phyloP scores from a whole-genome alignment of 2,888 invertebrate genomes.

The Pinctada fucata region DNA sequence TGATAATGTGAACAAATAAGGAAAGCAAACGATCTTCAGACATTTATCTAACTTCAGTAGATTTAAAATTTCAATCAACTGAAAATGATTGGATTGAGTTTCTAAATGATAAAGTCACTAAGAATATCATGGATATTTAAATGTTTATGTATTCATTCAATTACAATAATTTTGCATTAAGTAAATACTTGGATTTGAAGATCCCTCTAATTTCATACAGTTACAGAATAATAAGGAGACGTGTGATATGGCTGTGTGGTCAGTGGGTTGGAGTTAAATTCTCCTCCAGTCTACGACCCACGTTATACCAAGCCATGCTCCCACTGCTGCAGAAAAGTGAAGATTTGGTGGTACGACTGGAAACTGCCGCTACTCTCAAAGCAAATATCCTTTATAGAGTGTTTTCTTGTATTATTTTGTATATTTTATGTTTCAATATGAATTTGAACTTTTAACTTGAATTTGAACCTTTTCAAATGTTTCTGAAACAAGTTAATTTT shows the following conservation, averaged over 20 bases:
- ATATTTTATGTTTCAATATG: background rate
- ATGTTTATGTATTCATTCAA: too few species aligned
- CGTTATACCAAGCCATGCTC: constrained; percentile 84
- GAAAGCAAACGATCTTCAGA: too few species aligned
- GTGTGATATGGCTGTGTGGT: constrained; percentile 80
- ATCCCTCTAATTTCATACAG: constrained; percentile 47
- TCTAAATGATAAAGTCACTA: too few species aligned
- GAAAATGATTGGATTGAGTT: too few species aligned
- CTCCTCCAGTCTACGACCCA: constrained; percentile 86
- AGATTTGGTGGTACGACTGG: constrained; percentile 92
- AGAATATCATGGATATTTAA: too few species aligned
- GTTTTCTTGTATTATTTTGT: background rate
- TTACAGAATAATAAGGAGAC: constrained; percentile 73
- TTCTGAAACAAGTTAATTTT: background rate
- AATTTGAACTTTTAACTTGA: background rate
- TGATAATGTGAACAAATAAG: too few species aligned
- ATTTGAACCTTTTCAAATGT: background rate
- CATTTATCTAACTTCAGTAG: too few species aligned
- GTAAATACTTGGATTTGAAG: too few species aligned
- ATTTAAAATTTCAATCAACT: too few species aligned
- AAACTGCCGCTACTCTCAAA: constrained; percentile 90
- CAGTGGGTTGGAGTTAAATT: constrained; percentile 87
- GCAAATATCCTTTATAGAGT: constrained; percentile 79
- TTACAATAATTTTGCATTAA: too few species aligned
- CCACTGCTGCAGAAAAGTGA: constrained; percentile 86